Evolutionary conservation across 2,113 vertebrate species (phyloP), one percentile per base, ranked within the genome.

Genomic region (Dasyprocta punctata): DNA sequence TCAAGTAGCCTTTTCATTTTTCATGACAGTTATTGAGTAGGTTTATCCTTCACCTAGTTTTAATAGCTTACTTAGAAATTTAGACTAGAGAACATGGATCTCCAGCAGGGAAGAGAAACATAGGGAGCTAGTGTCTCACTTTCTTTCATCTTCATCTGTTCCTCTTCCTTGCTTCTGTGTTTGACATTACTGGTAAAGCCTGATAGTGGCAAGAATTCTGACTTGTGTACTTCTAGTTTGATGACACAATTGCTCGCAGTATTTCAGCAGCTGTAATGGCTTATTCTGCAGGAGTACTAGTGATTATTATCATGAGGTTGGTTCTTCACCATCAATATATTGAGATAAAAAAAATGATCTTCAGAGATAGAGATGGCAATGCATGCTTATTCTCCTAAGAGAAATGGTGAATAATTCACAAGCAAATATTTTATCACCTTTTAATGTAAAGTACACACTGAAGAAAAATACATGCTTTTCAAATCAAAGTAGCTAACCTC

Each of bases 311-410:
- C 20, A 56, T 93, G 28, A 75, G 44, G 10, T 44, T 85, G 44
- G 5, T 95, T 88, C 90, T 90, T 95, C 8, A 67, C 24, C 71
- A 84, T 82, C 83, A 87, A 93, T 52, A 65, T 65, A 20, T 36
- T 80, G 22, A 86, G 14, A 81, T 63, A 60, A 89, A 95, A 89
- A 92, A 93, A 77, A 54, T 83, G 89, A 56, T 20, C 24, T n/a
- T 58, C 81, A 87, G 16, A 90, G 3, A 56, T 33, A 36, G 56
- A 56, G 26, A 71, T 86, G 2, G n/a, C 17, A 77, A 90, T 52
- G 16, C 14, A 41, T 77, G 49, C 22, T 69, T 87, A 54, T 44
- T n/a, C 4, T 90, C 93, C 17, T 71, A 65, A 69, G 63, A 94
- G 38, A 92, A 63, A 86, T 20, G 38, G 5, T 58, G 63, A 93